Evolutionary conservation across 1,140 invertebrate genomes (phyloP).

Genomic region (Medauroidea extradentata): DNA sequence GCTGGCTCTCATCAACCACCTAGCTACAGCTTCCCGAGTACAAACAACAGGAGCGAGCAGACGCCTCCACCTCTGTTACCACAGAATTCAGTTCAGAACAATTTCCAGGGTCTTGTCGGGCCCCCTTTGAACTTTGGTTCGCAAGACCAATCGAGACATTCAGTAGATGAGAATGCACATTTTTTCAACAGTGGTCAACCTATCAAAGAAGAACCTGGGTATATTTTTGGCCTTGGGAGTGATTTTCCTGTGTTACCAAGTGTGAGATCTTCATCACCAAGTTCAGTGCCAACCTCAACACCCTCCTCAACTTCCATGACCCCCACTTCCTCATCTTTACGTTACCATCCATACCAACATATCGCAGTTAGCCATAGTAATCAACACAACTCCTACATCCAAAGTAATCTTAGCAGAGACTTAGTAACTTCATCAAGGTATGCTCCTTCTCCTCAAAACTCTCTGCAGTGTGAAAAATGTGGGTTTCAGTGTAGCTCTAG

Average conservation of each 20-base stretch:
- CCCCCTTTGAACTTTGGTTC: not conserved
- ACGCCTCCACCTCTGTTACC: not conserved
- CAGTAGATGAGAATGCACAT: not conserved
- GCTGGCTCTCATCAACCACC: not conserved
- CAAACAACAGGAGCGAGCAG: not conserved
- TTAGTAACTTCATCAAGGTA: not conserved
- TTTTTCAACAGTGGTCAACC: too few relatives aligned
- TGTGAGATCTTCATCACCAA: not conserved
- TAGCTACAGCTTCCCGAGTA: not conserved
- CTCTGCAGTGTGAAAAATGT: constrained; percentile 74
- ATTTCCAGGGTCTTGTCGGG: not conserved
- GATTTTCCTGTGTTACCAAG: constrained; percentile 3
- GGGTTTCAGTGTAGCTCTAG: constrained; percentile 69
- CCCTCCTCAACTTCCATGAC: not conserved
- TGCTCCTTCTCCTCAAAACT: constrained; percentile 53
- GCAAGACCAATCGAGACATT: not conserved
- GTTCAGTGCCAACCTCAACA: constrained; percentile 2
- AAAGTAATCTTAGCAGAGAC: not conserved
- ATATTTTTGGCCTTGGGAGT: constrained; percentile 1
- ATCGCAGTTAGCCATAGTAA: not conserved
- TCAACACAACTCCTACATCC: not conserved
- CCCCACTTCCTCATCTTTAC: constrained; percentile 49
- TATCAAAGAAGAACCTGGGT: not conserved
- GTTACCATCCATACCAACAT: constrained; percentile 24
- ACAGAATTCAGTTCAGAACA: not conserved